Conservation (phyloP, 1,140 invertebrate genomes). For the Conus ventricosus region DNA sequence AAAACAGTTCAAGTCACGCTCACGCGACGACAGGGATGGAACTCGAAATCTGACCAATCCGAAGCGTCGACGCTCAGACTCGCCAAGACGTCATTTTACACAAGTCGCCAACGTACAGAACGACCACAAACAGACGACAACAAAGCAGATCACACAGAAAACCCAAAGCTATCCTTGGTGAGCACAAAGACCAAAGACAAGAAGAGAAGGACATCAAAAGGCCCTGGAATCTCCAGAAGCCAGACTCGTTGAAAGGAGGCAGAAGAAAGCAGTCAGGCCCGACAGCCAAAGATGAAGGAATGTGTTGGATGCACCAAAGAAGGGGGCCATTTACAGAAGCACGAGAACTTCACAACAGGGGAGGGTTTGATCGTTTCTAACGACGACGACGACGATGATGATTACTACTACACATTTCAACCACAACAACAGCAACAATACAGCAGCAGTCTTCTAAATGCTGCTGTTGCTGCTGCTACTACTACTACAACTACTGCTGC, state of each 20-base stretch:
- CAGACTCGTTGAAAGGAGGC: not conserved
- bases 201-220: not conserved
- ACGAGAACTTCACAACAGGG: slow-evolving; percentile 19
- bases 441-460: too few species aligned
- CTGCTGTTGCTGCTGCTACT: too few species aligned
- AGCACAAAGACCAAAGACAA: too few species aligned
- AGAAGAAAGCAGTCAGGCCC: not conserved
- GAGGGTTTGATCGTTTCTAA: not conserved
- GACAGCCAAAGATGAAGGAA: not conserved
- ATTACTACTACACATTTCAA: not conserved
- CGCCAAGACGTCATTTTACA: too few species aligned
- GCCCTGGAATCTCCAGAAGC: not conserved
- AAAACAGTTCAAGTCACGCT: not conserved
- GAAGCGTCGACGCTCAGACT: too few species aligned
- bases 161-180: too few species aligned
- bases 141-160: too few species aligned
- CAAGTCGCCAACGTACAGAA: too few species aligned
- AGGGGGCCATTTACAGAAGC: slow-evolving; percentile 2
- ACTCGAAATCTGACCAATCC: too few species aligned
- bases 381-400: not conserved
- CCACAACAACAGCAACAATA: too few species aligned
- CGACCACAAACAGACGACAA: too few species aligned
- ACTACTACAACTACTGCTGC: too few species aligned
- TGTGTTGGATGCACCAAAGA: not conserved
- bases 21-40: not conserved